A percentile compares a stretch with the other conserved stretches of the same genome.
These are phyloP conservation scores for Lophius americanus DNA, from an alignment of 2,797 vertebrate species.

Conservation along the genomic window DNA sequence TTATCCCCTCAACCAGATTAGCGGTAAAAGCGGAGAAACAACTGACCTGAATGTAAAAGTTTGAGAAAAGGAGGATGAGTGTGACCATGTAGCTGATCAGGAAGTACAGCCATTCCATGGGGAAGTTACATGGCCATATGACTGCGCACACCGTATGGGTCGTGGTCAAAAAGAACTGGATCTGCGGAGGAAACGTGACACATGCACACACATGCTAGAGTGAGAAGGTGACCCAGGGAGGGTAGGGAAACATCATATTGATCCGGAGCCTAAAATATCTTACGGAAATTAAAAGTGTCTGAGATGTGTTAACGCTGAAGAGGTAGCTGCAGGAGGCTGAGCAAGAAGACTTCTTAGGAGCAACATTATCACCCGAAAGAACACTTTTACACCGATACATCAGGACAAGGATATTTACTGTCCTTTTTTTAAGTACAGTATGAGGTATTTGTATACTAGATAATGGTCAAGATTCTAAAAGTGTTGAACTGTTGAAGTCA, in stretches of 20 bases:
- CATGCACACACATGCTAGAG: conserved; percentile 8
- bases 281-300: conserved; percentile 5
- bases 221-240: conserved; percentile 41
- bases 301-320: conserved; percentile 4
- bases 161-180: conserved; percentile 94
- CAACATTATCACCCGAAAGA: not conserved
- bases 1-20: not conserved
- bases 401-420: not conserved
- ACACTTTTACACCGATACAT: no score
- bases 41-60: conserved; percentile 95
- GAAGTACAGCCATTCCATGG: conserved; percentile 93
- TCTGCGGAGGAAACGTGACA: conserved; percentile 74
- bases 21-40: conserved; percentile 2
- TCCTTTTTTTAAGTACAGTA: no score
- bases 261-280: conserved; percentile 53
- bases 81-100: conserved; percentile 93
- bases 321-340: not conserved
- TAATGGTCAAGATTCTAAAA: no score
- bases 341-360: conserved; percentile 1
- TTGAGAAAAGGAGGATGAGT: conserved; percentile 91
- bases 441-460: no score
- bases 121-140: conserved; percentile 92
- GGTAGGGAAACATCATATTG: conserved; percentile 25
- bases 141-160: conserved; percentile 90
- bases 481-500: no score